These are phyloP conservation scores for Brachirus orientalis DNA, from an alignment of 2,113 vertebrate species.

Conservation along the genomic window DNA sequence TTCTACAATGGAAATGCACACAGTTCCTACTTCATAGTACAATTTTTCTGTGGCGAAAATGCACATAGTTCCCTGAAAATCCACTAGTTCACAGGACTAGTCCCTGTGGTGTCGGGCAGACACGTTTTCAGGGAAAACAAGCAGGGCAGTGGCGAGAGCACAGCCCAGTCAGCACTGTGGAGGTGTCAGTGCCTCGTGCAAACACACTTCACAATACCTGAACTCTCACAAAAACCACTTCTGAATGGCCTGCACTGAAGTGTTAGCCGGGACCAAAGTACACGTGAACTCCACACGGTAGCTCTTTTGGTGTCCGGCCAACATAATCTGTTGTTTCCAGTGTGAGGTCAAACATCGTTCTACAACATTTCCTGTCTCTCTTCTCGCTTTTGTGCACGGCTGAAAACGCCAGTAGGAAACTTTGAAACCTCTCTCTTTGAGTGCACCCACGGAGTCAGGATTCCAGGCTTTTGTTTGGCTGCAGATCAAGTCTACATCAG, in stretches of 20 bases:
- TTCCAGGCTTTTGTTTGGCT: conserved; percentile 32
- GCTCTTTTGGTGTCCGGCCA: conserved; percentile 5
- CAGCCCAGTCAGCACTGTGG: too few relatives aligned
- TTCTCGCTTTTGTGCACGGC: conserved; percentile 17
- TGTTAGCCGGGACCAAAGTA: conserved; percentile 14
- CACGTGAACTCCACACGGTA: neutral
- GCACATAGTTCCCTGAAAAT: too few relatives aligned
- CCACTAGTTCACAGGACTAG: too few relatives aligned
- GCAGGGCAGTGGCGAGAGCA: neutral
- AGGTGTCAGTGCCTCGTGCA: too few relatives aligned
- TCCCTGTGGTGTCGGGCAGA: too few relatives aligned
- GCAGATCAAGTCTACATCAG: neutral
- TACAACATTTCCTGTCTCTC: conserved; percentile 27
- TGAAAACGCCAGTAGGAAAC: conserved; percentile 9
- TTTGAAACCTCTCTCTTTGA: conserved; percentile 37
- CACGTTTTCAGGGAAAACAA: neutral
- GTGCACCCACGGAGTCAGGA: conserved; percentile 12
- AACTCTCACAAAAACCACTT: too few relatives aligned
- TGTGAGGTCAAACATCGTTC: conserved; percentile 49
- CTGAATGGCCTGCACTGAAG: neutral
- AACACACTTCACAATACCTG: too few relatives aligned
- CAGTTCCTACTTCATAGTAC: too few relatives aligned
- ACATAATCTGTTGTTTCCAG: conserved; percentile 29
- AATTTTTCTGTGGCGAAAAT: too few relatives aligned
- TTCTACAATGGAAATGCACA: too few relatives aligned